Base-by-base conservation (phyloP, 2,113 vertebrate species). In the Psittacus erithacus region DNA sequence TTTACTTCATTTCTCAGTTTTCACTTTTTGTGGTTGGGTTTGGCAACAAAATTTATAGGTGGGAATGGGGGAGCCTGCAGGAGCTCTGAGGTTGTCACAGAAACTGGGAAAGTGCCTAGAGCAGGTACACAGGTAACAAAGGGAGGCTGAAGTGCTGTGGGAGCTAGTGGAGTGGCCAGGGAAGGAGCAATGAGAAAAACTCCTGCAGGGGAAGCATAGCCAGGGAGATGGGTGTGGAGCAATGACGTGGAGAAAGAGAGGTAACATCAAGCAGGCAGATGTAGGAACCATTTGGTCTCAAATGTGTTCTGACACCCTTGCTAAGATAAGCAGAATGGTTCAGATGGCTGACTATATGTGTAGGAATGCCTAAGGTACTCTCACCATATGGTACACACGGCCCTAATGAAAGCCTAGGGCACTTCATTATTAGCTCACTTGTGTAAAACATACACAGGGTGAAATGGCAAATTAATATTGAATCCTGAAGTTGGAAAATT, bases 121-220 rank as follows among this genome's bases (percentile, higher is more conserved):
- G 23, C 0, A 1, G 22, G 5, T 53, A 14, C 0, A 3, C 3
- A 1, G 18, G 14, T 0, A 4, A 76, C 14, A 14, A 28, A 47
- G 27, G 11, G n/a, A 39, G 19, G 33, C 38, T 38, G 13, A 10
- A 65, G 46, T 75, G 8, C n/a, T 65, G 14, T 23, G 31, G 33
- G 28, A 93, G 23, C 17, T 67, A 35, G 17, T 41, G n/a, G 27
- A 63, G 38, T 0, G 0, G 35, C 29, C 2, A 0, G 6, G 31
- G 43, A 82, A 60, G 19, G 18, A 91, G 9, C 17, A 70, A 43
- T 43, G 27, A 39, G 23, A 43, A 67, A 74, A 35, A 16, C 6
- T 59, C 22, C 57, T 59, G 33, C 57, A 59, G 33, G 22, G 23
- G 77, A 92, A 20, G 17, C n/a, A 19, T 4, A 73, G 33, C 2